Conservation (phyloP, 2,888 invertebrate genomes). For the Philopedon plagiatum region DNA sequence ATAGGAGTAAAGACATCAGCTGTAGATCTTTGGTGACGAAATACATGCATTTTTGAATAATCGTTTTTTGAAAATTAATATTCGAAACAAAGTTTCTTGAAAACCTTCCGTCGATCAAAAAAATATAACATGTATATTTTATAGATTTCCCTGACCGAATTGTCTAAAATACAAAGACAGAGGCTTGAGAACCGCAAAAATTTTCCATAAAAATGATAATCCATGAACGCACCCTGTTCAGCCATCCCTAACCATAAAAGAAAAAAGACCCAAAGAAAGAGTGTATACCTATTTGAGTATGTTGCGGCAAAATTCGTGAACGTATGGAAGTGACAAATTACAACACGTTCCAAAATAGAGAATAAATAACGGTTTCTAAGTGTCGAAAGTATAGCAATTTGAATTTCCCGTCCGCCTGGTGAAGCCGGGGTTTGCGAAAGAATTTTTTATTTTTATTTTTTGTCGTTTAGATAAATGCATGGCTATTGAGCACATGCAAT, state of each 20-base stretch:
- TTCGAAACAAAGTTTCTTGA: too few species aligned
- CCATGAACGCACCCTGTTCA: constrained; percentile 14
- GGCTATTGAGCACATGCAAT: not conserved
- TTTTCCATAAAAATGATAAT: too few species aligned
- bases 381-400: constrained; percentile 44
- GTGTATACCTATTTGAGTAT: constrained; percentile 41
- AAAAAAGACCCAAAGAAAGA: constrained; percentile 27
- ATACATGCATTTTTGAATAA: too few species aligned
- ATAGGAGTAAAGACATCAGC: too few species aligned
- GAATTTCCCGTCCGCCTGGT: constrained; percentile 23
- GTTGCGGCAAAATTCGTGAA: constrained; percentile 41
- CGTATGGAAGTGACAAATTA: constrained; percentile 50
- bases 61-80: too few species aligned
- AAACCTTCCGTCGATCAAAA: too few species aligned
- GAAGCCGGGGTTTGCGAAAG: not conserved
- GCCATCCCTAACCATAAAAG: constrained; percentile 3
- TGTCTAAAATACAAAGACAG: too few species aligned
- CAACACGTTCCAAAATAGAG: constrained; percentile 48
- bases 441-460: constrained; percentile 20
- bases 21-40: too few species aligned
- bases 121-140: too few species aligned
- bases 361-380: constrained; percentile 48
- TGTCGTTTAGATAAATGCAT: not conserved
- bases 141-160: too few species aligned
- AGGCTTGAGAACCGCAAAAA: too few species aligned